Evolutionary conservation across 2,113 vertebrate genomes (phyloP).

Genomic region (Carassius gibelio): DNA sequence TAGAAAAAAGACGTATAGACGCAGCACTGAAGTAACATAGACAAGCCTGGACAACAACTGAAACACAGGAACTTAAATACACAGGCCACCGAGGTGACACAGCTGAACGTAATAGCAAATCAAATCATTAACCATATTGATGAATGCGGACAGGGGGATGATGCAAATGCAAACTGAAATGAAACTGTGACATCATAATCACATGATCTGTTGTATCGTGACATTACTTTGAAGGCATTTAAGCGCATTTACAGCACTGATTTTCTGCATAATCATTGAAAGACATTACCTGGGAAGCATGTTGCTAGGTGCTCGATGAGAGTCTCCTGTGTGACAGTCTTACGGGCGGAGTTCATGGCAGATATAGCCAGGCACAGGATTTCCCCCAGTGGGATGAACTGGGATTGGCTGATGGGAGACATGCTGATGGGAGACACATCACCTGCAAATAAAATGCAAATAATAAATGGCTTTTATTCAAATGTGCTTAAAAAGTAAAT

Average conservation of each 20-base stretch:
- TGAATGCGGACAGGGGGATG: too few relatives aligned
- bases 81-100: too few relatives aligned
- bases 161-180: too few relatives aligned
- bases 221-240: not conserved
- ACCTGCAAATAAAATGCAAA: slow-evolving; percentile 77
- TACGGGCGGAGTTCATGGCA: slow-evolving; percentile 85
- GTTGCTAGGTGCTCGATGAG: slow-evolving; percentile 96
- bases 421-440: slow-evolving; percentile 99
- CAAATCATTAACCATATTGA: too few relatives aligned
- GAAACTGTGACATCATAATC: too few relatives aligned
- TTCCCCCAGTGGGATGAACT: slow-evolving; percentile 98
- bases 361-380: slow-evolving; percentile 84
- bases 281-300: slow-evolving; percentile 92
- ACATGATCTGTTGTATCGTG: not conserved
- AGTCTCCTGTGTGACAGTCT: slow-evolving; percentile 96
- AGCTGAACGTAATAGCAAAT: too few relatives aligned
- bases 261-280: not conserved
- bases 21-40: too few relatives aligned
- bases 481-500: not conserved
- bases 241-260: not conserved
- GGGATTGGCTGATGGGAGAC: slow-evolving; percentile 99
- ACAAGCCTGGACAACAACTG: too few relatives aligned
- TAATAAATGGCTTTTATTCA: not conserved
- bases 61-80: too few relatives aligned
- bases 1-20: not conserved